Percentiles rank a stretch among this genome's conserved stretches.
phyloP scores from a whole-genome alignment of 2,113 vertebrate species.

The Mellivora capensis region DNA sequence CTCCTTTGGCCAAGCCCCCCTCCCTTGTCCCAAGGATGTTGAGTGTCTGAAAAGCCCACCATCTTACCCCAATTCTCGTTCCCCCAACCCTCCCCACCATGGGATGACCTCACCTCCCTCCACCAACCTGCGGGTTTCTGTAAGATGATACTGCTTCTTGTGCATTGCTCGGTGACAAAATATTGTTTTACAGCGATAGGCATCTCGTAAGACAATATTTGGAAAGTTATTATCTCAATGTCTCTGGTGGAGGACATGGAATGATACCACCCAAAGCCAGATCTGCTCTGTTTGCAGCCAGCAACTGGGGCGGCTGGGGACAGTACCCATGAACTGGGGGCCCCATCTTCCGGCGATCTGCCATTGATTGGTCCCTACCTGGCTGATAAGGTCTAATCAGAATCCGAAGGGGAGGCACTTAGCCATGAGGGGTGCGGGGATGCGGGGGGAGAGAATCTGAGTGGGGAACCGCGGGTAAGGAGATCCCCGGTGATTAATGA shows the following conservation, averaged over 20 bases:
- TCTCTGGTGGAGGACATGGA: conserved; percentile 64
- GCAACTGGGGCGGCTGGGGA: conserved; percentile 26
- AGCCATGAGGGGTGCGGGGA: background rate
- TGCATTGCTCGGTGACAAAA: conserved; percentile 59
- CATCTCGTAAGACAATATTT: conserved; percentile 70
- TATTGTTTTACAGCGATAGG: conserved; percentile 73
- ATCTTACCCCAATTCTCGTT: background rate
- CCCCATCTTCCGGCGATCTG: conserved; percentile 64
- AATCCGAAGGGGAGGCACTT: conserved; percentile 56
- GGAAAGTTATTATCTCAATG: conserved; percentile 61
- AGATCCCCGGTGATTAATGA: conserved; percentile 17
- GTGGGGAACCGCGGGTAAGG: conserved; percentile 9
- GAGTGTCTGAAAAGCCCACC: background rate
- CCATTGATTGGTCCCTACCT: conserved; percentile 35
- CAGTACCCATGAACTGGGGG: background rate
- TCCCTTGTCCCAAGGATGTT: background rate
- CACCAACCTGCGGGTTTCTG: conserved; percentile 35
- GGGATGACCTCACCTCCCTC: conserved; percentile 36
- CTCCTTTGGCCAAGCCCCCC: background rate
- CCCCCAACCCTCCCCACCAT: accelerated
- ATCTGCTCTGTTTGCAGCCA: conserved; percentile 42
- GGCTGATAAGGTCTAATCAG: conserved; percentile 67
- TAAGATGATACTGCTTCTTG: conserved; percentile 60
- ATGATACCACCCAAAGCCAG: conserved; percentile 57
- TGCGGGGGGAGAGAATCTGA: conserved; percentile 36